These are phyloP conservation scores for Drosophila basisetae DNA, from an alignment of 2,888 invertebrate species.

Conservation along the genomic window DNA sequence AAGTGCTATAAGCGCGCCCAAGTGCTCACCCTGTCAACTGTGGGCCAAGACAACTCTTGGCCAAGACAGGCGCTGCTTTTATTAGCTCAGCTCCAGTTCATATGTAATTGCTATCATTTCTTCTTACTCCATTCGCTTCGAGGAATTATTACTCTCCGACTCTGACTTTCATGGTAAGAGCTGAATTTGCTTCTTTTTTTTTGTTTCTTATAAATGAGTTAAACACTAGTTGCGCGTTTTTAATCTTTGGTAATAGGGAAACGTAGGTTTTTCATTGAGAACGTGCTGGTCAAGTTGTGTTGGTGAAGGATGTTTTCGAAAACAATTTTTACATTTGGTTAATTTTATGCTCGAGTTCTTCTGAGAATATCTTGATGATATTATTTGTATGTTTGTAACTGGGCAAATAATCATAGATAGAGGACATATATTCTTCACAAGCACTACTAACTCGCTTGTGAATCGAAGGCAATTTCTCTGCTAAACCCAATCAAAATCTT, in stretches of 20 bases:
- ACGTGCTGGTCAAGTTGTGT: slow-evolving; percentile 16
- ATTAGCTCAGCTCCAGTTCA: slow-evolving; percentile 47
- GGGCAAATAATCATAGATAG: neutral
- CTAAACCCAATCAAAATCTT: neutral
- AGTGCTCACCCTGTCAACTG: slow-evolving; percentile 36
- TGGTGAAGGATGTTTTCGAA: neutral
- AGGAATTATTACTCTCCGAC: slow-evolving; percentile 52
- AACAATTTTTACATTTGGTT: neutral
- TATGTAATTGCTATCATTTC: slow-evolving; percentile 77
- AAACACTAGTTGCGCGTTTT: slow-evolving; percentile 34
- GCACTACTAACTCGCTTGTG: too few relatives aligned
- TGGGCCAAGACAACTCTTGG: slow-evolving; percentile 2
- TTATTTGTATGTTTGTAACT: neutral
- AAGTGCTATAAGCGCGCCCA: slow-evolving; percentile 71
- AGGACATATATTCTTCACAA: neutral
- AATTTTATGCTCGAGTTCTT: neutral
- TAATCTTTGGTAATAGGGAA: slow-evolving; percentile 55
- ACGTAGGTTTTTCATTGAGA: slow-evolving; percentile 14
- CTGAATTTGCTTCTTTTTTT: slow-evolving; percentile 3
- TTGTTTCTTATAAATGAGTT: slow-evolving; percentile 57
- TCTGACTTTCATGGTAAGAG: slow-evolving; percentile 47
- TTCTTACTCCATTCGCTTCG: slow-evolving; percentile 49
- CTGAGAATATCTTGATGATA: neutral
- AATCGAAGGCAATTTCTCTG: neutral
- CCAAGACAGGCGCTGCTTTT: slow-evolving; percentile 52